Base-by-base conservation (phyloP, 1,140 invertebrate genomes). In the Mamestra configurata region DNA sequence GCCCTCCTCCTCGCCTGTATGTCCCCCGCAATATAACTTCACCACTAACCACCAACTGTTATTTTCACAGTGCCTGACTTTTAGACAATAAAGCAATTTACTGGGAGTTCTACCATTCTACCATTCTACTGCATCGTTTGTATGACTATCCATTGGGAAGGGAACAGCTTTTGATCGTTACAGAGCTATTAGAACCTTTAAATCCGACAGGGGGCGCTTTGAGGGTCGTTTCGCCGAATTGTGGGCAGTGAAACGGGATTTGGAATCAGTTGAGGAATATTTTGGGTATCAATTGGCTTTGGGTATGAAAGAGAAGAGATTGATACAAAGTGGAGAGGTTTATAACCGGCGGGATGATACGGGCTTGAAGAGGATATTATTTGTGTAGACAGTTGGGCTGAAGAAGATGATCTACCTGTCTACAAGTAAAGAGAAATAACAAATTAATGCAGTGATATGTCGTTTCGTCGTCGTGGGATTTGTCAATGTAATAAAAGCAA, bases 1-100 rank as follows among this genome's bases (percentile, higher is more conserved):
- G 7, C n/a, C 27, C 11, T 18, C 27, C 43, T 35, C 20, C 4
- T 0, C 10, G 7, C 11, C 18, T 0, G 31, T 73, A 73, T 11
- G 6, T 37, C 71, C 20, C 20, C 22, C 13, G 18, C 31, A 57
- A 73, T 57, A 73, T 53, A 57, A 73, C 71, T 57, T 57, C 51
- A 18, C 31, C 53, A 53, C 51, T 73, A 57, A 59, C 49, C 71
- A 49, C 79, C 76, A 78, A 81, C 77, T 80, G 79, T 79, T 83
- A 83, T 83, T 83, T 83, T 83, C 82, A 81, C 81, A 82, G 81
- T 43, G 77, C 68, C 71, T 77, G 76, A 81, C 82, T 83, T 81
- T 81, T 68, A 72, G 71, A 83, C 79, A 81, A 83, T 81, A 83
- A 83, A 83, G 79, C 76, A 83, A 81, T 83, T 81, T 79, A 80